phyloP scores from a whole-genome alignment of 2,113 vertebrate genomes.

The Narcine bancroftii region DNA sequence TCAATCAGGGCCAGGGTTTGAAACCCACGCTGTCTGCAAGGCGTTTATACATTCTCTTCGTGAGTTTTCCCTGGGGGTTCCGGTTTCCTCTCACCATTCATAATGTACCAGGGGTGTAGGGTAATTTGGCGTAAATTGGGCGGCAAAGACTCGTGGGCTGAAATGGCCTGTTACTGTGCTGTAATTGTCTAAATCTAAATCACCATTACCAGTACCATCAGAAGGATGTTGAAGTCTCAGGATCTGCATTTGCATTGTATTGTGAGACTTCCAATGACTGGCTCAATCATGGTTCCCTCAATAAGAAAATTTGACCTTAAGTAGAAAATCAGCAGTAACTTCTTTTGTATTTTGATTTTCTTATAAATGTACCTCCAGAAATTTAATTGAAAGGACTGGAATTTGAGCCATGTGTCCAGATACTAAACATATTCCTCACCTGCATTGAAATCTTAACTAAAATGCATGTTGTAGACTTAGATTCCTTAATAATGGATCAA shows the following conservation, averaged over 20 bases:
- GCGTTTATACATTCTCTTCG: too few relatives aligned
- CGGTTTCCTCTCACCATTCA: too few relatives aligned
- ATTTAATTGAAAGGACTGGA: background rate
- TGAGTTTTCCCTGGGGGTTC: too few relatives aligned
- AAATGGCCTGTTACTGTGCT: too few relatives aligned
- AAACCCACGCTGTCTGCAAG: too few relatives aligned
- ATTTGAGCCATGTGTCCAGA: background rate
- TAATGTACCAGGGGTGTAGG: too few relatives aligned
- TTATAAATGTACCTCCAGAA: background rate
- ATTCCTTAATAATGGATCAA: background rate
- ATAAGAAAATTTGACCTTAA: background rate
- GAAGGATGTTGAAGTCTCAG: background rate
- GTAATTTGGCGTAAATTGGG: too few relatives aligned
- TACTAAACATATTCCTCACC: background rate
- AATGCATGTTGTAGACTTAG: background rate
- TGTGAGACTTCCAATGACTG: background rate
- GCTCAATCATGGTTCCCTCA: background rate
- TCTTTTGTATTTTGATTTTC: background rate
- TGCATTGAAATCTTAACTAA: background rate
- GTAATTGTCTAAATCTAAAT: too few relatives aligned
- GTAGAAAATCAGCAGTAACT: background rate
- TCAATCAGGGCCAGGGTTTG: too few relatives aligned
- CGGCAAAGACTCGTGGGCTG: too few relatives aligned
- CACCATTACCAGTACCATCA: background rate
- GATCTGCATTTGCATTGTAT: background rate